Evolutionary conservation across 2,888 invertebrate species (phyloP), one percentile per base, ranked within the genome.

Genomic region (Cephus runcator): DNA sequence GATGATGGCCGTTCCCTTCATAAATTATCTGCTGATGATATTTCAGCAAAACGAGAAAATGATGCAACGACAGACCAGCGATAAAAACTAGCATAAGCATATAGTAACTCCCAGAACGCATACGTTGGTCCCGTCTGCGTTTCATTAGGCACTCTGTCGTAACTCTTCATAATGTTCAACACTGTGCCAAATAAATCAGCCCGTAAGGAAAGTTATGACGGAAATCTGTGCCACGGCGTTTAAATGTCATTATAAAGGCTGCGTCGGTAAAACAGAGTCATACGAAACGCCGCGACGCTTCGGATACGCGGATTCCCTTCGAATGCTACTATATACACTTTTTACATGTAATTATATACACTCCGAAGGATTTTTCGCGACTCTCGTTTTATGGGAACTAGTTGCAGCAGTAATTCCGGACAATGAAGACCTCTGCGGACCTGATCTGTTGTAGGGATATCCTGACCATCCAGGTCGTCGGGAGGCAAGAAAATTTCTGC

Each of bases 211-310:
- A 85, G 84, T 84, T 85, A 83, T 82, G 75, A 80, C 80, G 80
- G 82, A 83, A 83, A 84, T 85, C 84, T 81, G 83, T 77, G 82
- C 79, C 75, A 79, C 78, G 79, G 79, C 80, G 80, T 82, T 86
- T 85, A 86, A 86, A 86, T 86, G 86, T 84, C 85, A 84, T 85
- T 84, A 86, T 86, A 83, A 83, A 82, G 83, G 84, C 80, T 79
- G 71, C 75, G 82, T 82, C 82, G 80, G 85, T 85, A 81, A 86
- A 86, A 85, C 83, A 83, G 82, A 79, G 36, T 34, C 23, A 56
- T 23, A 3, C 9, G 23, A 23, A 56, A 56, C 9, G 56, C 56
- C 56, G 56, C 56, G 56, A 56, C 23, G 56, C 56, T 56, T 23
- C 23, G 56, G 56, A 23, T 56, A 56, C 23, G 56, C 23, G 56